Conservation (phyloP, 2,888 invertebrate species). For the Smittia sp. region DNA sequence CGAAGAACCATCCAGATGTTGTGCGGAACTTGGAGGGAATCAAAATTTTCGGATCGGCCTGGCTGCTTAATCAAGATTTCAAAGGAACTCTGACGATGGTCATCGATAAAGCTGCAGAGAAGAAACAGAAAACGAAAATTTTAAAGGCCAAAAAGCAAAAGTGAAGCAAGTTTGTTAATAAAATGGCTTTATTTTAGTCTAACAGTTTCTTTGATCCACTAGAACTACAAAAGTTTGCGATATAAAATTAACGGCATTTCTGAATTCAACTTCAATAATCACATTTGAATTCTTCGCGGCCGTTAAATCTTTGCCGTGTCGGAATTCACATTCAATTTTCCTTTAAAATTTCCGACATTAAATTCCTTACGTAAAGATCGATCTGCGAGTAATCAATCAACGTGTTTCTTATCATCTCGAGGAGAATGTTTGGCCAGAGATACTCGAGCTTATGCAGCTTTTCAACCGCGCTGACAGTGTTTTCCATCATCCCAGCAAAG, state of each 20-base stretch:
- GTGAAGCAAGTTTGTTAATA: not conserved
- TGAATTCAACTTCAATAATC: not conserved
- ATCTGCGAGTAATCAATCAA: conserved; percentile 77
- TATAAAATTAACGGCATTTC: not conserved
- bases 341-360: conserved; percentile 49
- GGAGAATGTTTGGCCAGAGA: conserved; percentile 73
- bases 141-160: conserved; percentile 17
- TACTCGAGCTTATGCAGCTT: conserved; percentile 71
- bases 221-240: conserved; percentile 5
- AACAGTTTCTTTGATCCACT: conserved; percentile 2
- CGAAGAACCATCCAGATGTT: conserved; percentile 53
- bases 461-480: conserved; percentile 73
- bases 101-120: conserved; percentile 46
- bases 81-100: conserved; percentile 52
- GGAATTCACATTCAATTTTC: conserved; percentile 41
- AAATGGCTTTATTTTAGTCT: not conserved
- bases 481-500: conserved; percentile 66
- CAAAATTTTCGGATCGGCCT: conserved; percentile 50
- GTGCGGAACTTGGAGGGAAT: conserved; percentile 50
- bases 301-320: not conserved
- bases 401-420: conserved; percentile 74
- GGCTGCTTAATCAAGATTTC: conserved; percentile 52
- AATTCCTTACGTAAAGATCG: conserved; percentile 70
- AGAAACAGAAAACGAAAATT: not conserved
- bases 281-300: not conserved